These are phyloP conservation scores for Bryconaethiops microstoma DNA, from an alignment of 2,797 vertebrate genomes.

Conservation along the genomic window DNA sequence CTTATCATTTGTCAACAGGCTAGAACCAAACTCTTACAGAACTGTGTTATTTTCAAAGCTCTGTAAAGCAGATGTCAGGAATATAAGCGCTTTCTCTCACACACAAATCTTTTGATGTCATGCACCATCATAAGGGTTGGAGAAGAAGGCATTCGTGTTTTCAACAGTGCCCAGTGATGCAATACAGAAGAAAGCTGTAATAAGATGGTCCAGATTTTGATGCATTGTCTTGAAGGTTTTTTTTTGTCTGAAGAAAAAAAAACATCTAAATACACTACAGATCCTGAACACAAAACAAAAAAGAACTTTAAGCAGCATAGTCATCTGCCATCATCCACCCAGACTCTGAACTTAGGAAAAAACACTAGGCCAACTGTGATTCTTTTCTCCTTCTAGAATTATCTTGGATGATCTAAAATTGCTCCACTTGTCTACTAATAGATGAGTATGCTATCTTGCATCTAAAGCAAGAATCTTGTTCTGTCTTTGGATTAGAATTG, in stretches of 20 bases:
- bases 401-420: neutral
- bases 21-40: neutral
- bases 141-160: neutral
- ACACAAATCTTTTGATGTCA: constrained; percentile 13
- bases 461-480: neutral
- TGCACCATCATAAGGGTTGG: neutral
- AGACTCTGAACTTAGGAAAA: neutral
- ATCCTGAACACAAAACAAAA: neutral
- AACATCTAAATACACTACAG: neutral
- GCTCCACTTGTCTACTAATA: neutral
- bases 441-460: neutral
- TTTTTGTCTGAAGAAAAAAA: neutral
- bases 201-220: constrained; percentile 1
- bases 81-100: neutral
- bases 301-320: neutral
- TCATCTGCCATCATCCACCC: neutral
- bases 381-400: neutral
- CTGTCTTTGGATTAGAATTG: neutral
- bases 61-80: neutral
- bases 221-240: neutral
- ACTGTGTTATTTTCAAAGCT: neutral
- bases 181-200: constrained; percentile 16
- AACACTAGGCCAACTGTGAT: neutral
- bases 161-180: constrained; percentile 25
- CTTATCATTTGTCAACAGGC: neutral